A percentile compares a stretch with the other conserved stretches of the same genome.
phyloP scores from a whole-genome alignment of 2,113 vertebrate genomes.

The Sinocyclocheilus rhinocerous region DNA sequence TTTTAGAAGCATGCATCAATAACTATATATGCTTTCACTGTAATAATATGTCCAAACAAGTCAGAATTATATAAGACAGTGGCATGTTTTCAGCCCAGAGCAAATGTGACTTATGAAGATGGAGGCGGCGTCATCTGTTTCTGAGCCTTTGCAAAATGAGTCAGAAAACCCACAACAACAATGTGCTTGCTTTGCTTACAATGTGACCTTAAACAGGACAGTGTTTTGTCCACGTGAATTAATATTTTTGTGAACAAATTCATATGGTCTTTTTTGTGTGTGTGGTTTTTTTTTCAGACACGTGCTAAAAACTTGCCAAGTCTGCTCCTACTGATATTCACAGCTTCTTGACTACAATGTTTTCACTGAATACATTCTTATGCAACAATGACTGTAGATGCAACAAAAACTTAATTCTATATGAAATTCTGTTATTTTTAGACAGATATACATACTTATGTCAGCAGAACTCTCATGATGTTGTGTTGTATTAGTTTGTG shows the following conservation, averaged over 20 bases:
- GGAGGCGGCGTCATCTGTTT: slow-evolving; percentile 22
- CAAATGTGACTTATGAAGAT: slow-evolving; percentile 21
- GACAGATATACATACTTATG: slow-evolving; percentile 8
- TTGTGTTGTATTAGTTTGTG: slow-evolving; percentile 5
- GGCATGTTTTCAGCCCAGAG: not conserved
- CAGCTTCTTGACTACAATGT: slow-evolving; percentile 41
- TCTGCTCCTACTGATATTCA: slow-evolving; percentile 76
- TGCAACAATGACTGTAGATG: slow-evolving; percentile 31
- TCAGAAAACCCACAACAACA: slow-evolving; percentile 10
- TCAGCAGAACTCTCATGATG: slow-evolving; percentile 11
- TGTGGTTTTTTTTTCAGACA: slow-evolving; percentile 70
- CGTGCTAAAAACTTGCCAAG: slow-evolving; percentile 78
- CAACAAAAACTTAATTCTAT: not conserved
- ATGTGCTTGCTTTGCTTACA: not conserved
- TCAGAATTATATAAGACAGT: slow-evolving; percentile 28
- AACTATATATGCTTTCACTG: not conserved
- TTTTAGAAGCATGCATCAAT: slow-evolving; percentile 10
- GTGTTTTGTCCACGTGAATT: slow-evolving; percentile 28
- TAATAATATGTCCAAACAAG: not conserved
- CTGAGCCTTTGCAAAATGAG: slow-evolving; percentile 13
- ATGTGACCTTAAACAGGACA: slow-evolving; percentile 15
- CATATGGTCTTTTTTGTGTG: slow-evolving; percentile 63
- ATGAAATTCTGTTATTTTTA: not conserved
- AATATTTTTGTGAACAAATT: slow-evolving; percentile 9
- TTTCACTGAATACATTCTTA: slow-evolving; percentile 54